phyloP scores from a whole-genome alignment of 2,797 vertebrate species.

The Siniperca scherzeri region DNA sequence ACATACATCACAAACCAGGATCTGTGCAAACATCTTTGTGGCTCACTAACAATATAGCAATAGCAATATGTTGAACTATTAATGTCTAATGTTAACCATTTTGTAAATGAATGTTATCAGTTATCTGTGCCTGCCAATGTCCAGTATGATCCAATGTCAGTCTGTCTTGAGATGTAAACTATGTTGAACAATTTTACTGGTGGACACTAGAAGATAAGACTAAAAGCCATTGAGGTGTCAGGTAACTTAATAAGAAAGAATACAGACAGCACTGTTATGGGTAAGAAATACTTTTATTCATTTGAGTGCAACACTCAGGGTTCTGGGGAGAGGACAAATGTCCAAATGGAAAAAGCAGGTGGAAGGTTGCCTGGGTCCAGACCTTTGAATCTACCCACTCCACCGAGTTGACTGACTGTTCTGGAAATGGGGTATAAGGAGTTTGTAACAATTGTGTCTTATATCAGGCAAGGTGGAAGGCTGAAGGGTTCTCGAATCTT shows the following conservation, averaged over 20 bases:
- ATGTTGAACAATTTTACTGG: background rate
- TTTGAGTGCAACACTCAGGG: constrained; percentile 21
- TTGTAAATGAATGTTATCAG: background rate
- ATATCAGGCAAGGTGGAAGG: background rate
- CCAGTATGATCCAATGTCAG: background rate
- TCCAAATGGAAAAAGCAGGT: background rate
- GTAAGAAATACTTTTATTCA: constrained; percentile 52
- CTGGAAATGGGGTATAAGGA: too few relatives aligned
- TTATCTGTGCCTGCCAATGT: background rate
- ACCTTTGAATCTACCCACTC: too few relatives aligned
- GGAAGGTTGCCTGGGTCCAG: background rate
- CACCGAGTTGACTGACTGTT: too few relatives aligned
- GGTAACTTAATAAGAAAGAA: background rate
- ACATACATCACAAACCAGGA: background rate
- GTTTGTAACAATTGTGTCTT: too few relatives aligned
- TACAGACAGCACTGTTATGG: background rate
- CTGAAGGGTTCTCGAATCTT: background rate
- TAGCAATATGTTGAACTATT: background rate
- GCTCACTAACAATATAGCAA: background rate
- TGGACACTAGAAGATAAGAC: background rate
- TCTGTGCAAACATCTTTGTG: background rate
- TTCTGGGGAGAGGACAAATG: background rate
- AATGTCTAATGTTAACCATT: background rate
- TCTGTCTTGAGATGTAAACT: background rate
- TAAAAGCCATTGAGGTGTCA: background rate